These are phyloP conservation scores for Tolypeutes matacus DNA, from an alignment of 2,797 vertebrate species.

Conservation along the genomic window DNA sequence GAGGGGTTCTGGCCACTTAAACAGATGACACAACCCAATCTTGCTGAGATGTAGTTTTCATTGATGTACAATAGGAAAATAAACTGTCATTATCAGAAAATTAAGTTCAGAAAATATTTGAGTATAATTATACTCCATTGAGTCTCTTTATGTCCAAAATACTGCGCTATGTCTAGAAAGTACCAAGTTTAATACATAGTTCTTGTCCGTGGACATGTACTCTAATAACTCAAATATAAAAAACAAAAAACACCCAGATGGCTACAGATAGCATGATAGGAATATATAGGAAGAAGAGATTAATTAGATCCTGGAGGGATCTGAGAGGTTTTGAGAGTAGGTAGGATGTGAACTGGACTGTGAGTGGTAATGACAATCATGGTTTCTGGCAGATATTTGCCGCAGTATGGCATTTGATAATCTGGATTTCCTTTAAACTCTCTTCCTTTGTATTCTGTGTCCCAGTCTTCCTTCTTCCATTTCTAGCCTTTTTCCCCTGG, in stretches of 20 bases:
- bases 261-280: not conserved
- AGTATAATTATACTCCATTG: constrained; percentile 29
- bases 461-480: not conserved
- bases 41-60: constrained; percentile 42
- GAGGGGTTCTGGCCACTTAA: constrained; percentile 54
- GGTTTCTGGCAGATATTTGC: not conserved
- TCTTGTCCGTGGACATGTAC: constrained; percentile 38
- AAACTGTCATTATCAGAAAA: constrained; percentile 19
- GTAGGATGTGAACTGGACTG: constrained; percentile 22
- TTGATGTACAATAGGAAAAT: constrained; percentile 37
- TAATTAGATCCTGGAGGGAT: constrained; percentile 30
- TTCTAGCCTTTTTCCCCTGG: constrained; percentile 17
- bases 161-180: constrained; percentile 18
- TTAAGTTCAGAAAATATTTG: constrained; percentile 48
- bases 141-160: constrained; percentile 29
- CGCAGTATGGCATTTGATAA: not conserved
- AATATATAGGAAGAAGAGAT: constrained; percentile 2
- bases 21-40: not conserved
- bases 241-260: not conserved
- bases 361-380: not conserved
- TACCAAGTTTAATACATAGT: not conserved
- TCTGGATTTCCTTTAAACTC: constrained; percentile 4
- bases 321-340: not conserved
- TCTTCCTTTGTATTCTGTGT: constrained; percentile 15
- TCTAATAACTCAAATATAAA: not conserved